phyloP scores from a whole-genome alignment of 2,113 vertebrate species.

The Centrocercus urophasianus region DNA sequence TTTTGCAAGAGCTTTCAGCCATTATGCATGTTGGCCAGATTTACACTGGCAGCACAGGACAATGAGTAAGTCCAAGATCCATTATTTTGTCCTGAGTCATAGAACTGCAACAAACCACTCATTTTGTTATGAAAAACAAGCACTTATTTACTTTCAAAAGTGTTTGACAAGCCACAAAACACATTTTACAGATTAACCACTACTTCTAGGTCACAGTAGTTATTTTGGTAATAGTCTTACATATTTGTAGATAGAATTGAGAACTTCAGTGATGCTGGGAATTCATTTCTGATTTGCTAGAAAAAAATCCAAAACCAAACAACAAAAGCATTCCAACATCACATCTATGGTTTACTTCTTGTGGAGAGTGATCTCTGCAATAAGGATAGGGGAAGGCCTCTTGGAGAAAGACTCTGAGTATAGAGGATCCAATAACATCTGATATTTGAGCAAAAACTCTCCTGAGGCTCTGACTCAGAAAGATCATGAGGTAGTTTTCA shows the following conservation, averaged over 20 bases:
- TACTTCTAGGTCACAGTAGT: not conserved
- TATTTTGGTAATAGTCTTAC: conserved; percentile 16
- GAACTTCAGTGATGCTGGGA: not conserved
- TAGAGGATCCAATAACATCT: not conserved
- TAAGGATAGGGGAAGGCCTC: not conserved
- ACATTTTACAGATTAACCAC: conserved; percentile 45
- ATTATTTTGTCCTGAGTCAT: conserved; percentile 68
- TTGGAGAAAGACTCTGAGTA: not conserved
- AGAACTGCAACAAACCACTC: conserved; percentile 22
- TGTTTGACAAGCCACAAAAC: conserved; percentile 38
- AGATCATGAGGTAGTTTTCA: not conserved
- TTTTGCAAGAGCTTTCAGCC: conserved; percentile 51
- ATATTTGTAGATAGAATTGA: not conserved
- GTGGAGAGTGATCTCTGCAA: not conserved
- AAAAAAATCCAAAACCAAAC: not conserved
- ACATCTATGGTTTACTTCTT: not conserved
- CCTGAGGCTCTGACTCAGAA: not conserved
- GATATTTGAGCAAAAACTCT: not conserved
- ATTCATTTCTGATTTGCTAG: not conserved
- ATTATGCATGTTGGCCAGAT: conserved; percentile 39
- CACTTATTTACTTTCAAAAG: conserved; percentile 35
- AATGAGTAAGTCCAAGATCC: conserved; percentile 53
- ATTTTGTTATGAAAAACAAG: conserved; percentile 62
- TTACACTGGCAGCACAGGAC: conserved; percentile 49
- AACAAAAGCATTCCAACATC: not conserved